Conservation (phyloP, 2,113 vertebrate species). For the Vidua macroura region DNA sequence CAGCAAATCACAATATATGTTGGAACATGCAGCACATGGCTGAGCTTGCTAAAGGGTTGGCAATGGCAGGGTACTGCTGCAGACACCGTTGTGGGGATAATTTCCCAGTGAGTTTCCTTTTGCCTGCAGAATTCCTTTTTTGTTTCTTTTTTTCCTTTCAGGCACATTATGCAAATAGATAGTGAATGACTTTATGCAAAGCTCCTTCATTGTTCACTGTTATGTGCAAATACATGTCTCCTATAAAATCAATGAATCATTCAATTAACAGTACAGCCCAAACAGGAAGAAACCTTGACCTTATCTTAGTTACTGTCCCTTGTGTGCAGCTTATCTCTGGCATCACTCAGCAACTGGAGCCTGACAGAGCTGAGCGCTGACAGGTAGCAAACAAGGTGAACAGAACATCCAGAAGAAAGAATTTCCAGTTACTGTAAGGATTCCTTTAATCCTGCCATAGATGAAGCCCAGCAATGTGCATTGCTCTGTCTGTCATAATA, state of each 20-base stretch:
- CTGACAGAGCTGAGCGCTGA: background rate
- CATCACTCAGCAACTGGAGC: constrained; percentile 21
- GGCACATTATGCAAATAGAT: background rate
- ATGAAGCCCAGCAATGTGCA: background rate
- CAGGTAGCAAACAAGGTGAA: background rate
- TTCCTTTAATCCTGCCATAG: background rate
- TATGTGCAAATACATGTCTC: background rate
- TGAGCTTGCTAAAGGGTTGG: background rate
- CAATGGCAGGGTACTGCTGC: background rate
- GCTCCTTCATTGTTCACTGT: background rate
- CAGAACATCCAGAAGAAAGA: background rate
- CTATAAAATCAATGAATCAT: background rate
- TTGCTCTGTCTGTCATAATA: background rate
- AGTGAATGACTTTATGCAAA: background rate
- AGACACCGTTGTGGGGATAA: accelerated
- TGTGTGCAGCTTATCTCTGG: constrained; percentile 28
- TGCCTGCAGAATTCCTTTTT: background rate
- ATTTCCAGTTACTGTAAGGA: background rate
- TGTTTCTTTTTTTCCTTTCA: background rate
- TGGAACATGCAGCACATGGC: background rate
- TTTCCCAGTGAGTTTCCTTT: background rate
- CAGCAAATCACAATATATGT: accelerated
- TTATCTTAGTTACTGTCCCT: constrained; percentile 9
- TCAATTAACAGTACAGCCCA: background rate
- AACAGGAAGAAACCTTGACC: background rate